Conservation (phyloP, 2,888 invertebrate species). For the Falcaria lacertinaria region DNA sequence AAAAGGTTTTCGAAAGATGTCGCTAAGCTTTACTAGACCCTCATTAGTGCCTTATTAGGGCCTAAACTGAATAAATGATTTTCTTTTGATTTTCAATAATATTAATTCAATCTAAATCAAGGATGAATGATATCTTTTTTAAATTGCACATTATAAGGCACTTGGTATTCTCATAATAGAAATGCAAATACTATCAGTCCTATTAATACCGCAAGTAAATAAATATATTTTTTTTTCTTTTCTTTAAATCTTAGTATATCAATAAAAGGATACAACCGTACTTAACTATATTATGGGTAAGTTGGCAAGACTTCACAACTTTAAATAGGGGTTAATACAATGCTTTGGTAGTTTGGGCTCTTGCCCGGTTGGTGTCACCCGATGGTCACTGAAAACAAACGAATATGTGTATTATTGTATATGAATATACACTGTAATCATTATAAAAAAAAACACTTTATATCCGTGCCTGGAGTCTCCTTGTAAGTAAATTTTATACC, state of each 20-base stretch:
- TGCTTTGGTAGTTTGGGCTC: conserved; percentile 57
- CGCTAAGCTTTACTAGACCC: no score
- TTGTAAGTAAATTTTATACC: no score
- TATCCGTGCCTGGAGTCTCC: no score
- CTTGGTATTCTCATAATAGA: conserved; percentile 6
- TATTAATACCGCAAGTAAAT: conserved; percentile 15
- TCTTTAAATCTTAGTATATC: conserved; percentile 9
- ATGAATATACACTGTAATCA: no score
- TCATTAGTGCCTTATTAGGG: no score
- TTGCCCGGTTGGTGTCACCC: conserved; percentile 11
- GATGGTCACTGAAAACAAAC: conserved; percentile 49
- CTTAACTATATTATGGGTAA: neutral
- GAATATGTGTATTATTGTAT: no score
- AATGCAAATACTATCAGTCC: conserved; percentile 20
- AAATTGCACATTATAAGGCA: conserved; percentile 13
- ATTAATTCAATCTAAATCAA: neutral
- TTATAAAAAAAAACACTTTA: no score
- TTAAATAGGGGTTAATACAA: conserved; percentile 36
- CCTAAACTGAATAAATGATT: no score
- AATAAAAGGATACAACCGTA: conserved; percentile 19
- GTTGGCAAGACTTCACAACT: conserved; percentile 46
- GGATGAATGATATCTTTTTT: neutral
- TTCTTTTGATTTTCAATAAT: no score
- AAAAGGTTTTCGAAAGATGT: neutral
- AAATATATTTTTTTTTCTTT: conserved; percentile 15